phyloP scores from a whole-genome alignment of 2,888 invertebrate species.

The Andrena praecox region DNA sequence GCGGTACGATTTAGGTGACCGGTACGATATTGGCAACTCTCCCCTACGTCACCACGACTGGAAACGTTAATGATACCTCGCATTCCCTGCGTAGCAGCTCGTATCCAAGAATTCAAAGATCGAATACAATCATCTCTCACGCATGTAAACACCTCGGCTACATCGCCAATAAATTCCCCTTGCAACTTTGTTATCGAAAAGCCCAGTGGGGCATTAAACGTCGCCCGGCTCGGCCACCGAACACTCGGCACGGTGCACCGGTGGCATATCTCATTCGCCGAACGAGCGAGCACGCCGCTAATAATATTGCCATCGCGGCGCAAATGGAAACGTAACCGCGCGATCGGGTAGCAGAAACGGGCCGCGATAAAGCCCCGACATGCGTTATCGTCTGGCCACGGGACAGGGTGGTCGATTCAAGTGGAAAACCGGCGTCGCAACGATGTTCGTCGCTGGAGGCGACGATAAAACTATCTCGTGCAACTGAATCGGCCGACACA shows the following conservation, averaged over 20 bases:
- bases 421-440: not conserved
- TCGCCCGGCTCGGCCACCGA: not conserved
- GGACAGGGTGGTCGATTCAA: not conserved
- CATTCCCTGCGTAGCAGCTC: too few species aligned
- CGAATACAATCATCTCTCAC: too few species aligned
- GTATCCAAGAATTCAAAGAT: too few species aligned
- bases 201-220: slow-evolving; percentile 9
- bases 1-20: too few species aligned
- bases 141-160: too few species aligned
- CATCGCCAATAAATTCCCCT: too few species aligned
- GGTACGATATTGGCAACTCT: too few species aligned
- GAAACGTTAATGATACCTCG: too few species aligned
- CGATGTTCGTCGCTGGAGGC: not conserved
- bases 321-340: slow-evolving; percentile 29
- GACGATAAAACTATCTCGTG: slow-evolving; percentile 44
- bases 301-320: slow-evolving; percentile 8
- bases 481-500: slow-evolving; percentile 17
- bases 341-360: not conserved
- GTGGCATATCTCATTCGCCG: slow-evolving; percentile 11
- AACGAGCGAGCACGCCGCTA: slow-evolving; percentile 5
- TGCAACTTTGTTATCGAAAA: too few species aligned
- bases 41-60: too few species aligned
- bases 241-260: not conserved
- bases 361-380: slow-evolving; percentile 14
- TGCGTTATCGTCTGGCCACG: not conserved